Percentiles rank a stretch among this genome's conserved stretches.
Evolutionary conservation across 2,888 invertebrate species (phyloP).

Genomic region (Melanophora roralis): DNA sequence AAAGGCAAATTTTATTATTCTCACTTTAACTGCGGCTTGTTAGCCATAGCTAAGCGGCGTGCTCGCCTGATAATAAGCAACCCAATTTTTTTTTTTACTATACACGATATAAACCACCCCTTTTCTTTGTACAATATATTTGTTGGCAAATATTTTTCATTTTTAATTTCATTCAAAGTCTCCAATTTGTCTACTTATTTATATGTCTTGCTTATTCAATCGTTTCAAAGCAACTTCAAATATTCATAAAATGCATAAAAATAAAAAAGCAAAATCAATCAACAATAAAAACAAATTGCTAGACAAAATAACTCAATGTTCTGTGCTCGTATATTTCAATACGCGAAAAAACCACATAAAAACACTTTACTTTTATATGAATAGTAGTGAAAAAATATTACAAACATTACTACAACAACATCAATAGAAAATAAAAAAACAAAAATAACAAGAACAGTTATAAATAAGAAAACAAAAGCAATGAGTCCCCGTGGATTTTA

Average conservation of each 20-base stretch:
- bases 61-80: too few species aligned
- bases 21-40: too few species aligned
- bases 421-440: conserved; percentile 18
- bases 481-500: conserved; percentile 57
- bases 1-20: too few species aligned
- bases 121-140: too few species aligned
- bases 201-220: not conserved
- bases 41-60: too few species aligned
- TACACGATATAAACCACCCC: too few species aligned
- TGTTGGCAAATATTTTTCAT: not conserved
- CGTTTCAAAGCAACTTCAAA: not conserved
- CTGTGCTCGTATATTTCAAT: not conserved
- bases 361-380: conserved; percentile 58
- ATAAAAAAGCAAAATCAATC: conserved; percentile 34
- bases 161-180: not conserved
- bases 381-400: conserved; percentile 37
- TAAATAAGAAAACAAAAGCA: conserved; percentile 51
- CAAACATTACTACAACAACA: conserved; percentile 9
- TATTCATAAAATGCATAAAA: not conserved
- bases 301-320: conserved; percentile 40
- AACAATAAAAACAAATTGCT: conserved; percentile 32
- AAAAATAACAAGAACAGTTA: conserved; percentile 26
- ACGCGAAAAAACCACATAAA: conserved; percentile 47
- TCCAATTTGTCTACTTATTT: not conserved
- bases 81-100: too few species aligned